Evolutionary conservation across 1,140 invertebrate genomes (phyloP).

Genomic region (Oppia nitens): DNA sequence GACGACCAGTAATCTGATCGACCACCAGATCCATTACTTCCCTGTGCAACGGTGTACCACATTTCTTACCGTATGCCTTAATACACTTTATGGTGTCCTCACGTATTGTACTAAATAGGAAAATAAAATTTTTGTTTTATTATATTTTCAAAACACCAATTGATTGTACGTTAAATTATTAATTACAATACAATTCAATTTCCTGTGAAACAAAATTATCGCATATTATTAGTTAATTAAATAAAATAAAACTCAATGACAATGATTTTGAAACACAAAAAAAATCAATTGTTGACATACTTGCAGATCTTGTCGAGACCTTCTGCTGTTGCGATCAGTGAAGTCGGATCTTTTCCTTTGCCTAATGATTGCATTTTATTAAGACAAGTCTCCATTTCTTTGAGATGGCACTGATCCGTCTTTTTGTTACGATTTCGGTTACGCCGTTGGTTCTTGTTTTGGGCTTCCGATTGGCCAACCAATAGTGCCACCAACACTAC

Average conservation of each 20-base stretch:
- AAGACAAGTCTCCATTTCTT: conserved; percentile 22
- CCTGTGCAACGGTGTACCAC: conserved; percentile 23
- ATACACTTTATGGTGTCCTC: conserved; percentile 19
- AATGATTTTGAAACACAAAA: no score
- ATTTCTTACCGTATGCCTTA: conserved; percentile 21
- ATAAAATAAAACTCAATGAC: no score
- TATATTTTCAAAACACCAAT: no score
- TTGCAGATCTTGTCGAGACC: conserved; percentile 21
- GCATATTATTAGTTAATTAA: no score
- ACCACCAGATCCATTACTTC: conserved; percentile 22
- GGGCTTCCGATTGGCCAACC: conserved; percentile 1
- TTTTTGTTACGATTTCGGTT: neutral
- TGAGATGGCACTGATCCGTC: conserved; percentile 20
- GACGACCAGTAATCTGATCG: conserved; percentile 19
- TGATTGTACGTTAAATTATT: no score
- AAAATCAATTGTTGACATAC: conserved; percentile 20
- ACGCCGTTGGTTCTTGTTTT: conserved; percentile 2
- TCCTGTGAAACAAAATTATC: no score
- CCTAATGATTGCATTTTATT: conserved; percentile 19
- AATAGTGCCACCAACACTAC: neutral
- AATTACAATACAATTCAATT: no score
- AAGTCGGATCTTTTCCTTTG: conserved; percentile 17
- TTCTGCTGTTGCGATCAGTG: conserved; percentile 17
- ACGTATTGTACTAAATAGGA: conserved; percentile 1
- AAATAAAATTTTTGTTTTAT: no score